Percentiles rank a stretch among this genome's conserved stretches.
Conservation (phyloP, 1,140 invertebrate species). For the Heliconius hewitsoni region DNA sequence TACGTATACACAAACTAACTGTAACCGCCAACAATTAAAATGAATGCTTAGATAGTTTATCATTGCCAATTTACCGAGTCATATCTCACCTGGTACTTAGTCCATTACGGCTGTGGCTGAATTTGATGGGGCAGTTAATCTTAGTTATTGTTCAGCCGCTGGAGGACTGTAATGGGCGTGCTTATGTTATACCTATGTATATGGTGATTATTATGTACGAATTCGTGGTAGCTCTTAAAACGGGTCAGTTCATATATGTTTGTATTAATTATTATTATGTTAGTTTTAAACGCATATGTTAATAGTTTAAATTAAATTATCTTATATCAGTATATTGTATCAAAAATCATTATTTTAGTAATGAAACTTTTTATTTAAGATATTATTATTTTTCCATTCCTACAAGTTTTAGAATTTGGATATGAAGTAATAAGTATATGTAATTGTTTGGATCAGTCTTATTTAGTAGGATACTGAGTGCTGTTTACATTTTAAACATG, state of each 20-base stretch:
- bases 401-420: too few relatives aligned
- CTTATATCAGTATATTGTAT: too few relatives aligned
- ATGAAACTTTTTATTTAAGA: too few relatives aligned
- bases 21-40: neutral
- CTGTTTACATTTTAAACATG: too few relatives aligned
- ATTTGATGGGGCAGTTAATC: constrained; percentile 9
- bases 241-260: neutral
- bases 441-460: too few relatives aligned
- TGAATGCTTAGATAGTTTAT: neutral
- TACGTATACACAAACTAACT: neutral
- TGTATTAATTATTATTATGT: neutral
- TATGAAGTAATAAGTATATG: too few relatives aligned
- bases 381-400: too few relatives aligned
- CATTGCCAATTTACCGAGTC: constrained; percentile 1
- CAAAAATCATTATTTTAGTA: too few relatives aligned
- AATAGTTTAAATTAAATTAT: too few relatives aligned
- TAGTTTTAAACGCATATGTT: too few relatives aligned
- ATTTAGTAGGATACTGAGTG: too few relatives aligned
- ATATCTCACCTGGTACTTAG: constrained; percentile 13
- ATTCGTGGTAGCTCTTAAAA: neutral
- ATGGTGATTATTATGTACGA: constrained; percentile 1
- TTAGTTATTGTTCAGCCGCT: constrained; percentile 5
- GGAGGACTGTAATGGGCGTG: neutral
- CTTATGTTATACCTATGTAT: constrained; percentile 1
- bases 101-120: constrained; percentile 5